A percentile compares a stretch with the other conserved stretches of the same genome.
Evolutionary conservation across 2,113 vertebrate species (phyloP).

Genomic region (Apodemus sylvaticus): DNA sequence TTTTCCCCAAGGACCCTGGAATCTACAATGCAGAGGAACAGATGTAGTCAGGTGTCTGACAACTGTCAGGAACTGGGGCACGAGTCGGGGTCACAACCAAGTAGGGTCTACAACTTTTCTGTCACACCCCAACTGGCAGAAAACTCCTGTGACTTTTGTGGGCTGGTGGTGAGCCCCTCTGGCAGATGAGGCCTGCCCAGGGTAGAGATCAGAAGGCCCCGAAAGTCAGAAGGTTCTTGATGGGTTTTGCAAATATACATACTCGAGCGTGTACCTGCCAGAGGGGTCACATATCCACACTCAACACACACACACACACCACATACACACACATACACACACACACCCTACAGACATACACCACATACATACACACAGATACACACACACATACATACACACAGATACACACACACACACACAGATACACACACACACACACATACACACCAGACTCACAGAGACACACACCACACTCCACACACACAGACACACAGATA

Average conservation of each 20-base stretch:
- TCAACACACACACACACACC: not conserved
- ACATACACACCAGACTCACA: too few relatives aligned
- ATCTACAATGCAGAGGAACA: not conserved
- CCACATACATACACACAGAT: not conserved
- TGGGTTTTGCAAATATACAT: not conserved
- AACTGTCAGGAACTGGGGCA: not conserved
- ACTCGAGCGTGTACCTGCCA: too few relatives aligned
- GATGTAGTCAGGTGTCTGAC: not conserved
- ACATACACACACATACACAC: not conserved
- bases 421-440: too few relatives aligned
- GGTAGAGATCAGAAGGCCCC: not conserved
- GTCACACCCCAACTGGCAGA: not conserved
- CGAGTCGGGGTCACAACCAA: too few relatives aligned
- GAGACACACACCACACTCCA: too few relatives aligned
- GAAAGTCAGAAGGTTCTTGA: accelerated
- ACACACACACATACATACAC: too few relatives aligned
- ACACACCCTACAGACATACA: too few relatives aligned
- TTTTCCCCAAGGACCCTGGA: not conserved
- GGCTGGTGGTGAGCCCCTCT: not conserved
- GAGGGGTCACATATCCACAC: too few relatives aligned
- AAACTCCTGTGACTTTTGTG: not conserved
- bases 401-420: not conserved
- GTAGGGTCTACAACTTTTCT: not conserved
- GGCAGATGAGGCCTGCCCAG: accelerated
- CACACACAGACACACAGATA: too few relatives aligned